Evolutionary conservation across 2,113 vertebrate genomes (phyloP), one percentile per base, ranked within the genome.

Genomic region (Ancistrus triradiatus): DNA sequence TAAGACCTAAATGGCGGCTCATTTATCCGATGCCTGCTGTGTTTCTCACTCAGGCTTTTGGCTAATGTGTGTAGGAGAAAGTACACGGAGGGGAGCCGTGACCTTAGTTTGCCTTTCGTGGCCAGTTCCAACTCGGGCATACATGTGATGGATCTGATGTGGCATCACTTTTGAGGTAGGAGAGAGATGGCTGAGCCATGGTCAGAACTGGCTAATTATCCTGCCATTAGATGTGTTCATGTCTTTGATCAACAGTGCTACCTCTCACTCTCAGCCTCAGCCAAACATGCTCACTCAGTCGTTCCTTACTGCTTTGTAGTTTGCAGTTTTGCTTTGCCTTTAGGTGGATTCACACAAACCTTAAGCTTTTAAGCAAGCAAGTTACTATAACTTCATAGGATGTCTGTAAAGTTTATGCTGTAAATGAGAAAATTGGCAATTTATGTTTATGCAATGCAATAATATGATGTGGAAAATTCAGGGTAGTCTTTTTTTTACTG

Each of bases 131-230:
- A 44, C 27, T 22, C 4, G 13, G 1, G 18, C 10, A 4, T 21
- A 25, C 21, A 19, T 9, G 4, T 14, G 40, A 66, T n/a, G 10
- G 25, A 66, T 66, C 24, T 49, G 27, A 50, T 25, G 18, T 59
- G 44, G 33, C 33, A 31, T 21, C 11, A 4, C 21, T 6, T 21
- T 66, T 28, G 11, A n/a, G 47, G 21, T 6, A n/a, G 17, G 17
- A 56, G 27, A 47, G 5, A 4, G 13, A 15, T n/a, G 13, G 24
- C 27, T 25, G 63, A 58, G 22, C 44, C 33, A 1, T 19, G 46
- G 53, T 50, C 55, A 31, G 44, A 50, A 59, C 47, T 42, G 64
- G 52, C 64, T 59, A 66, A 66, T 66, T 58, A 59, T 50, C 46
- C 64, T 66, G 64, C 46, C 64, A 38, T 24, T 50, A 42, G 44